Evolutionary conservation across 2,888 invertebrate genomes (phyloP).

Genomic region (Lamellibrachia satsuma): DNA sequence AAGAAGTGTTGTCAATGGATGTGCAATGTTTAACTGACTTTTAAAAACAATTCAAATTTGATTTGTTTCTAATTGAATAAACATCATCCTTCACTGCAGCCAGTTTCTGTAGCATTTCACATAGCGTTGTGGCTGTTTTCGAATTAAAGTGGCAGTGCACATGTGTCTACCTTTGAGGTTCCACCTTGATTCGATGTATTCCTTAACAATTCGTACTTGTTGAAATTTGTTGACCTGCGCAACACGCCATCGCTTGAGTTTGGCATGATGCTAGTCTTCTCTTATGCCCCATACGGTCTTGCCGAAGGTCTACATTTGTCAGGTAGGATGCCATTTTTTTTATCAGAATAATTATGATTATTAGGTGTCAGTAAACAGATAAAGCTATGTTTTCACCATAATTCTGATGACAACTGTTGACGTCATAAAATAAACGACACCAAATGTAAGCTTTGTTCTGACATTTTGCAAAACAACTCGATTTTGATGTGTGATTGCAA

Average conservation of each 20-base stretch:
- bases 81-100: too few species aligned
- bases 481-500: not conserved
- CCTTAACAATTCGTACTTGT: constrained; percentile 67
- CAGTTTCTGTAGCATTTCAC: too few species aligned
- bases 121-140: not conserved
- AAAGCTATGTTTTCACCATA: not conserved
- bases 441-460: constrained; percentile 19
- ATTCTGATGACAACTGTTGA: not conserved
- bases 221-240: constrained; percentile 94
- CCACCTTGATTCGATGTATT: not conserved
- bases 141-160: not conserved
- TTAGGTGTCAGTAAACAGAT: not conserved
- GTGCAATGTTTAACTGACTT: too few species aligned
- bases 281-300: constrained; percentile 96
- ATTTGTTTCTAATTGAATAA: too few species aligned
- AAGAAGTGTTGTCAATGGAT: too few species aligned
- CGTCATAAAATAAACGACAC: not conserved
- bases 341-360: not conserved
- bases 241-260: constrained; percentile 98
- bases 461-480: not conserved
- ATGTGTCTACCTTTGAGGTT: not conserved
- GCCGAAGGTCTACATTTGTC: constrained; percentile 96
- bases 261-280: constrained; percentile 97
- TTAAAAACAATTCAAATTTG: too few species aligned
- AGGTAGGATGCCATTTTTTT: constrained; percentile 69